phyloP scores from a whole-genome alignment of 2,888 invertebrate genomes.

The Mesorhabditis spiculigera region DNA sequence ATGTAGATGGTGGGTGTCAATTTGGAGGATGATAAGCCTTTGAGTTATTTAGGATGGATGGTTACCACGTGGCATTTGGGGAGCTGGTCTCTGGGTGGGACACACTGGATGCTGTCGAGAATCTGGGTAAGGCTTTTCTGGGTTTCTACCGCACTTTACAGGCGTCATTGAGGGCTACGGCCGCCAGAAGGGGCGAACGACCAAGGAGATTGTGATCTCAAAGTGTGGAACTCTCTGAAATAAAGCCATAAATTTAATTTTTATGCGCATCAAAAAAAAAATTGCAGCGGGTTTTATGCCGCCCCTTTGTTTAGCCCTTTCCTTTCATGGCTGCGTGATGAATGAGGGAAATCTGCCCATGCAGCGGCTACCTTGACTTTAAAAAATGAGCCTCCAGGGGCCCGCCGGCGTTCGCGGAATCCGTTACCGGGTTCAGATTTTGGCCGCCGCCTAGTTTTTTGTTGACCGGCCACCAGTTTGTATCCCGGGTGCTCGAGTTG shows the following conservation, averaged over 20 bases:
- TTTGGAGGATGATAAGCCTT: neutral
- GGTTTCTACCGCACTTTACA: neutral
- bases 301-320: no score
- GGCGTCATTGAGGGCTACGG: slow-evolving; percentile 25
- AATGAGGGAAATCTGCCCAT: no score
- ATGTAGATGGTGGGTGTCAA: slow-evolving; percentile 72
- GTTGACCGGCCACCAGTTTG: no score
- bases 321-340: no score
- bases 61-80: slow-evolving; percentile 91
- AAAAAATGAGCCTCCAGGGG: no score
- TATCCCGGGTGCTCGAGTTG: no score
- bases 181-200: slow-evolving; percentile 42
- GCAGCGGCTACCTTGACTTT: no score
- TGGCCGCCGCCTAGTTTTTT: no score
- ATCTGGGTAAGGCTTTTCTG: slow-evolving; percentile 22
- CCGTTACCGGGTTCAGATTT: no score
- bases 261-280: slow-evolving; percentile 5
- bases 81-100: slow-evolving; percentile 86
- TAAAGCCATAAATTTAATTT: neutral
- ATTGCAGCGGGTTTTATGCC: neutral
- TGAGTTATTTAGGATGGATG: slow-evolving; percentile 68
- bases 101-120: slow-evolving; percentile 73
- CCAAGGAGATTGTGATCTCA: slow-evolving; percentile 29
- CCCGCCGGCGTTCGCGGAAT: no score
- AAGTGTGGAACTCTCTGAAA: slow-evolving; percentile 32